Evolutionary conservation across 2,113 vertebrate genomes (phyloP), one percentile per base, ranked within the genome.

Genomic region (Benitochromis conjunctus): DNA sequence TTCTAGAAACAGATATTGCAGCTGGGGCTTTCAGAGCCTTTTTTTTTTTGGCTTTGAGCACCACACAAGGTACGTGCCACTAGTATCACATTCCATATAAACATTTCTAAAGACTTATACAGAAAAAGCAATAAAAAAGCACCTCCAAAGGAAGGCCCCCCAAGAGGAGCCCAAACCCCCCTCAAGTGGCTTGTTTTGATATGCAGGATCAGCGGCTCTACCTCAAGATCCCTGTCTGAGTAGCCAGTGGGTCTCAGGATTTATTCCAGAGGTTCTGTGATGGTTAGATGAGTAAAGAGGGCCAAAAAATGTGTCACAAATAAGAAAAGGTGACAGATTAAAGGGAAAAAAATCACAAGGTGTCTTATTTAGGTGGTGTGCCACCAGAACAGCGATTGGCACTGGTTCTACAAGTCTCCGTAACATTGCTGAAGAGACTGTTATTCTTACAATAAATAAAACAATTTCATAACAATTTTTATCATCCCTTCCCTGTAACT

Each of bases 401-500:
- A 24, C 21, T 7, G 54, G 21, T 21, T 64, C 62, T 66, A 19
- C 36, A 9, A 69, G 31, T 5, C 31, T 64, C 60, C 1, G 1
- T n/a, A 64, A 36, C 31, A 36, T 31, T 64, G 60, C 0, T n/a
- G 58, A 62, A 62, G 58, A 62, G 31, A 36, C 60, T 64, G 31
- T 64, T n/a, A 64, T 64, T 64, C 9, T n/a, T 64, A 36, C 0
- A 0, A 36, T 64, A 64, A 64, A n/a, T 36, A 62, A 62, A 36
- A 64, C 6, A 36, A 64, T 12, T 64, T 64, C 31, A 64, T 9
- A 36, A 64, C n/a, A 0, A 0, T 0, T 3, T 12, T 12, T 5
- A 3, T 62, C 58, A 62, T n/a, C 58, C 58, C 64, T 69, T 69
- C 64, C 38, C 64, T 69, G 11, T 69, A 43, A 24, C n/a, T 24